A percentile compares a stretch with the other conserved stretches of the same genome.
Evolutionary conservation across 2,797 vertebrate genomes (phyloP).

Genomic region (Setipinna tenuifilis): DNA sequence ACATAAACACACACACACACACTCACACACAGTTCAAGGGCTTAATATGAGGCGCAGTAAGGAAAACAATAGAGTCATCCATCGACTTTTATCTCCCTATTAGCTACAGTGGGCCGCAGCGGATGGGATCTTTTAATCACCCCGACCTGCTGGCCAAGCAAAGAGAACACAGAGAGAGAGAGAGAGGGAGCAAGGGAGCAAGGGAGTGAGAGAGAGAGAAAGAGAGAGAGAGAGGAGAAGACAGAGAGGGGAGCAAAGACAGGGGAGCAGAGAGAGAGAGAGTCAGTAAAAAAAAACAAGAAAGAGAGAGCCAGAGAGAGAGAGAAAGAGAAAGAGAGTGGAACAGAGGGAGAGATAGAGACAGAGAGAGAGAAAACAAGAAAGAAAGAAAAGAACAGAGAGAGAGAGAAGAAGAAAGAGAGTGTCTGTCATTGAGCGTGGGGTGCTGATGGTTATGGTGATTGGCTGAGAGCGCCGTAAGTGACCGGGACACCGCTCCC

Average conservation of each 20-base stretch:
- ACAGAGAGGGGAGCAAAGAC: neutral
- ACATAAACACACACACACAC: neutral
- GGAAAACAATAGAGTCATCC: constrained; percentile 17
- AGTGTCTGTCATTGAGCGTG: neutral
- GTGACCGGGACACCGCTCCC: neutral
- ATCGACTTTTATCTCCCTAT: constrained; percentile 17
- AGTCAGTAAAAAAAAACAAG: neutral
- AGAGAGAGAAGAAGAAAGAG: neutral
- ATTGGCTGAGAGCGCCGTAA: neutral
- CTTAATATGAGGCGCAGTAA: constrained; percentile 12
- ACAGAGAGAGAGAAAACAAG: too few species aligned
- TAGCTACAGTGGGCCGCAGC: neutral
- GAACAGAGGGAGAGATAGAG: too few species aligned
- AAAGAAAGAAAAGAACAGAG: neutral
- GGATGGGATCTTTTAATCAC: constrained; percentile 54
- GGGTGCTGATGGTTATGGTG: neutral
- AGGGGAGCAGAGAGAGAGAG: constrained; percentile 5
- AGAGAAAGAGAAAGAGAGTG: neutral
- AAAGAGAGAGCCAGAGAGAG: neutral
- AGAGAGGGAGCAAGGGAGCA: neutral
- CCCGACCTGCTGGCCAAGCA: constrained; percentile 39
- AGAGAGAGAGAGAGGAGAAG: neutral
- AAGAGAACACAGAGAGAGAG: constrained; percentile 28
- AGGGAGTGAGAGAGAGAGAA: neutral
- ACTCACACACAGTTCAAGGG: neutral